Conservation (phyloP, 2,888 invertebrate genomes). For the Himalopsyche kuldschensis region DNA sequence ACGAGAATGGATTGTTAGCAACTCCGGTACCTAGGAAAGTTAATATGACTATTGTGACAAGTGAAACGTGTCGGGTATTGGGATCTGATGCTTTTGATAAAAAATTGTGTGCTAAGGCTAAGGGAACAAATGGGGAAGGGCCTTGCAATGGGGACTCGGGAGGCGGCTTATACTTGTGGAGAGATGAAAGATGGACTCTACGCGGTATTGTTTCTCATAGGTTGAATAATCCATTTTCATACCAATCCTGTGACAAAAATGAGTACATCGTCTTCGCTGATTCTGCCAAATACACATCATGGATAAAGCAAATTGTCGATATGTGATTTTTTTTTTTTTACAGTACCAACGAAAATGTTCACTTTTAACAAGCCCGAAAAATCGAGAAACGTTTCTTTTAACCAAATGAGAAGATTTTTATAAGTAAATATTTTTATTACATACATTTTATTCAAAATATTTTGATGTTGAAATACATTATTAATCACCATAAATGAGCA, state of each 20-base stretch:
- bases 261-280: slow-evolving; percentile 51
- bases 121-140: slow-evolving; percentile 43
- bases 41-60: slow-evolving; percentile 54
- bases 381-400: too few species aligned
- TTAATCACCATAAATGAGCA: too few species aligned
- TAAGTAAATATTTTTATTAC: too few species aligned
- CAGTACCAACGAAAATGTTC: too few species aligned
- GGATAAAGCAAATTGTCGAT: slow-evolving; percentile 43
- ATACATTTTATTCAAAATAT: too few species aligned
- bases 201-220: slow-evolving; percentile 57
- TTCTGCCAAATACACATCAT: slow-evolving; percentile 48
- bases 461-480: too few species aligned
- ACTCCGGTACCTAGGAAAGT: slow-evolving; percentile 50
- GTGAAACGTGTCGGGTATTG: slow-evolving; percentile 56
- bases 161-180: slow-evolving; percentile 53
- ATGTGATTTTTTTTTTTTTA: too few species aligned
- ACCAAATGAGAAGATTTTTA: too few species aligned
- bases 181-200: slow-evolving; percentile 51
- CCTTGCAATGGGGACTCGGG: slow-evolving; percentile 57
- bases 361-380: too few species aligned
- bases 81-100: slow-evolving; percentile 45
- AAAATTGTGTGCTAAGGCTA: slow-evolving; percentile 56
- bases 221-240: slow-evolving; percentile 43
- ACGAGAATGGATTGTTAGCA: slow-evolving; percentile 47
- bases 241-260: too few species aligned